These are phyloP conservation scores for Matsumurasca onukii DNA, from an alignment of 1,140 invertebrate genomes.

Conservation along the genomic window DNA sequence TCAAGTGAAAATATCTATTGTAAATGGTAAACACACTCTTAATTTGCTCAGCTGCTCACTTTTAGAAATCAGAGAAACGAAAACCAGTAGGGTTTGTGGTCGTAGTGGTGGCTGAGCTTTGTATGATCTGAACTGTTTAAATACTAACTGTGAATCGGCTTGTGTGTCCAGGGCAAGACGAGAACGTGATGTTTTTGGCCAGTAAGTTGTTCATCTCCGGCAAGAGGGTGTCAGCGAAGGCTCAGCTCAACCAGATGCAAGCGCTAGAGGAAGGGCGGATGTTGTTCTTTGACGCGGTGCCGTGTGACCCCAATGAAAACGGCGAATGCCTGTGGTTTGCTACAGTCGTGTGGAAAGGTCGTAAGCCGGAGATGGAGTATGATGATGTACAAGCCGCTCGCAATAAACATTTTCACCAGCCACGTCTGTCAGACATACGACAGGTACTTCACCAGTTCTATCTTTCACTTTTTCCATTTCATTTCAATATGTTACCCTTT, in stretches of 20 bases:
- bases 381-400: neutral
- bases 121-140: neutral
- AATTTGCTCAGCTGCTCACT: neutral
- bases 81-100: neutral
- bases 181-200: constrained; percentile 16
- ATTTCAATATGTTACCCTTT: neutral
- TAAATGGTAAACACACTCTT: neutral
- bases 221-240: constrained; percentile 9
- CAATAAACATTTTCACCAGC: neutral
- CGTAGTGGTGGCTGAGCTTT: neutral
- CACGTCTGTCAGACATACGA: neutral
- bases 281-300: constrained; percentile 16
- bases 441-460: neutral
- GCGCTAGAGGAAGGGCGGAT: constrained; percentile 2
- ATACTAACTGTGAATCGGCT: neutral
- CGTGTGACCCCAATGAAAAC: constrained; percentile 7
- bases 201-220: constrained; percentile 17
- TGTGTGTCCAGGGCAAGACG: neutral
- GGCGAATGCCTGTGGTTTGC: constrained; percentile 17
- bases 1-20: neutral
- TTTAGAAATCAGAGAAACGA: too few relatives aligned
- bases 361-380: constrained; percentile 22
- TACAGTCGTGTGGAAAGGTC: constrained; percentile 24
- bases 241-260: neutral
- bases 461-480: neutral